phyloP scores from a whole-genome alignment of 2,113 vertebrate genomes.

The Enhydra lutris region DNA sequence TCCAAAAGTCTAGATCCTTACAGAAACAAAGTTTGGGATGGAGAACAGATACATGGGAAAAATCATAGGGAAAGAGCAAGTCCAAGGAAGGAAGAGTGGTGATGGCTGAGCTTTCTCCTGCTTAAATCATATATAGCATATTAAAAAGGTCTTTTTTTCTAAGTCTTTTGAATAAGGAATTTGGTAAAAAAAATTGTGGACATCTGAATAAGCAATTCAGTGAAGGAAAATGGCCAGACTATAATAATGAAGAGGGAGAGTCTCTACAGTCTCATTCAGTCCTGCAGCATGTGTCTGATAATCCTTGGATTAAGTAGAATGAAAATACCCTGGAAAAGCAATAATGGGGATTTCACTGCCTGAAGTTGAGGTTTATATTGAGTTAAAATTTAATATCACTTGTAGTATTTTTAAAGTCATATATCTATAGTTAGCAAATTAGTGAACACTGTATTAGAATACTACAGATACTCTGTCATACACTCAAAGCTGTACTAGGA shows the following conservation, averaged over 20 bases:
- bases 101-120: background rate
- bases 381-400: background rate
- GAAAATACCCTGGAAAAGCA: constrained; percentile 41
- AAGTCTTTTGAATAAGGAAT: constrained; percentile 26
- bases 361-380: constrained; percentile 28
- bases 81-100: background rate
- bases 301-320: constrained; percentile 59
- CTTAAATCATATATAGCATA: background rate
- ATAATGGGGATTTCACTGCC: constrained; percentile 46
- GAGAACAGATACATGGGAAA: background rate
- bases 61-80: background rate
- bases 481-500: background rate
- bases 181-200: background rate
- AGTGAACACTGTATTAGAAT: constrained; percentile 1
- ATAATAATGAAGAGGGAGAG: background rate
- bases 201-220: background rate
- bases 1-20: background rate
- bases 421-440: background rate
- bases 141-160: background rate
- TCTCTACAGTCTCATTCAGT: background rate
- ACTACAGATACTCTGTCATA: background rate
- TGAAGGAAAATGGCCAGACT: background rate
- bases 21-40: background rate
- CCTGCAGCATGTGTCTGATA: constrained; percentile 24
- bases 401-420: background rate